Evolutionary conservation across 2,113 vertebrate genomes (phyloP), one percentile per base, ranked within the genome.

Genomic region (Semnopithecus entellus): DNA sequence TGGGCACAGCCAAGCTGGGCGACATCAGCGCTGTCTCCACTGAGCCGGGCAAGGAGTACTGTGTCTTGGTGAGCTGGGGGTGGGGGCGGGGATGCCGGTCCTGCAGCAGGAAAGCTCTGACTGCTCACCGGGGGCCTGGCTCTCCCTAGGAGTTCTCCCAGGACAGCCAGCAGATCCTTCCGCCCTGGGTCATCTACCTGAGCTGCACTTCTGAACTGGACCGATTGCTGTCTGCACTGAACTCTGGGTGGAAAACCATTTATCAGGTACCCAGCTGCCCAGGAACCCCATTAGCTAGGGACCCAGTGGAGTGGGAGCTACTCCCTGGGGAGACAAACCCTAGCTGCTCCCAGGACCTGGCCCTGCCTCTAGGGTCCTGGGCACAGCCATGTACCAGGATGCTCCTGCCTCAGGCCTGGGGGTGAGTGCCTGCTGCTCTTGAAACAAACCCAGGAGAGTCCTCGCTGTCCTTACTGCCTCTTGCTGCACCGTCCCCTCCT

Each of bases 151-250:
- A 99, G 97, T 99, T 99, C 96, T 98, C 99, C 45, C 98, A 98
- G 91, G 99, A 99, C 90, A 98, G 98, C 52, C 94, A 98, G 78
- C 99, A 99, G 93, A 99, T 99, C 97, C 98, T 99, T 30, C 99
- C 99, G 0, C 99, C 99, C 3, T 99, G 99, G 99, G 99, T 99
- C 72, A 98, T 99, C 96, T 99, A 99, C 96, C 99, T 99, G 98
- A 99, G 99, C 90, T 99, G 99, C 96, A 98, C 99, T 94, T 98
- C 98, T 0, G 99, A 99, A 96, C 98, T 99, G 97, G 99, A 99
- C 97, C 99, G 99, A n/a, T 99, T 99, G 88, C 97, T 99, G 75
- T 98, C 98, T 3, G 99, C 98, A 0, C 98, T 99, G 94, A 98
- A 98, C 1, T 8, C 68, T 0, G 97, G 98, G 0, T 99, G 99